A percentile compares a stretch with the other conserved stretches of the same genome.
Conservation (phyloP, 2,888 invertebrate species). For the Hirtodrosophila cameraria region DNA sequence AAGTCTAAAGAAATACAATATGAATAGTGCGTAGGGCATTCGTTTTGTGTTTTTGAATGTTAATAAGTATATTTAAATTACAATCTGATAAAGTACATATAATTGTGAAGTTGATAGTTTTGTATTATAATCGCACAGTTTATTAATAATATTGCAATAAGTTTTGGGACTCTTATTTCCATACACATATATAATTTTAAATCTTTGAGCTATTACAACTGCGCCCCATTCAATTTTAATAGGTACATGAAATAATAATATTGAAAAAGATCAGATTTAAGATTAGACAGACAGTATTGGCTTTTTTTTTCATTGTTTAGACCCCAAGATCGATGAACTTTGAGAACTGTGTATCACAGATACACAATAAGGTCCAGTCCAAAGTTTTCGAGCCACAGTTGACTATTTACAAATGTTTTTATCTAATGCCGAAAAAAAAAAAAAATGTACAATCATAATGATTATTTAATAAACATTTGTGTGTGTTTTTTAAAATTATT, state of each 20-base stretch:
- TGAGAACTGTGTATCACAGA: slow-evolving; percentile 51
- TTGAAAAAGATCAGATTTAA: slow-evolving; percentile 2
- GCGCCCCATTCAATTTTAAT: slow-evolving; percentile 17
- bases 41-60: slow-evolving; percentile 24
- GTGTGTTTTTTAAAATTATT: slow-evolving; percentile 3
- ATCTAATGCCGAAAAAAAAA: too few relatives aligned
- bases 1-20: slow-evolving; percentile 35
- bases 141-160: slow-evolving; percentile 64
- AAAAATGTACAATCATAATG: slow-evolving; percentile 20
- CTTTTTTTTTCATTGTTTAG: neutral
- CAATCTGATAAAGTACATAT: slow-evolving; percentile 34
- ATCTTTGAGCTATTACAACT: slow-evolving; percentile 35
- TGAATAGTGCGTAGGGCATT: slow-evolving; percentile 33
- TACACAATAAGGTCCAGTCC: slow-evolving; percentile 9
- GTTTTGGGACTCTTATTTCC: slow-evolving; percentile 25
- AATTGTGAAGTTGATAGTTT: slow-evolving; percentile 13
- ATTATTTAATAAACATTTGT: slow-evolving; percentile 19
- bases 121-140: slow-evolving; percentile 13
- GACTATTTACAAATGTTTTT: neutral
- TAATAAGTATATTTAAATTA: slow-evolving; percentile 23
- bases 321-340: neutral
- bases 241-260: slow-evolving; percentile 19
- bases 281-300: slow-evolving; percentile 14
- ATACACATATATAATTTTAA: neutral
- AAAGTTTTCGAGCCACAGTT: slow-evolving; percentile 1